Evolutionary conservation across 2,797 vertebrate species (phyloP), one percentile per base, ranked within the genome.

Genomic region (Ctenopoma kingsleyae): DNA sequence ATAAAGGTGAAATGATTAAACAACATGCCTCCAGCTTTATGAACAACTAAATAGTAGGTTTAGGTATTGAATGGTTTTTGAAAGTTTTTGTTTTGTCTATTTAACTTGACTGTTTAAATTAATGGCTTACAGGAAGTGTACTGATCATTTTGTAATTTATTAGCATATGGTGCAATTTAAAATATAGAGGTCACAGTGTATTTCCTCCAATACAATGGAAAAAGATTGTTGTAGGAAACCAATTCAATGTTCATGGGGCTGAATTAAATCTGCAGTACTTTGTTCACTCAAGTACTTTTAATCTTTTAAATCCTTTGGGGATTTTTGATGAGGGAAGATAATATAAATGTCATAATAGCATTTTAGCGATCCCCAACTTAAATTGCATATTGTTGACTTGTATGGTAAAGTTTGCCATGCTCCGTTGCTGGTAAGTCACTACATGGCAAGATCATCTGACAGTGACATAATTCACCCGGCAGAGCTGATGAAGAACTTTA

Each of bases 391-490:
- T 50, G 50, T 64, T 40, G 12, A 57, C 71, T 53, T 67, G 25
- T 20, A 27, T 17, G 12, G 41, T 23, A 16, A 35, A 54, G 43
- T 73, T 38, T 49, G 23, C 66, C 49, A 56, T 32, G 50, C 52
- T 59, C 52, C 17, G 19, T 17, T 32, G 25, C 53, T 22, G 27
- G 16, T 67, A 53, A 75, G 51, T 75, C 50, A 52, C 32, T 11
- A 3, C 23, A 25, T 23, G 36, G n/a, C 12, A 15, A 54, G 32
- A 6, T 51, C 53, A 27, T 57, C 69, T 60, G 75, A 70, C 40
- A 52, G 20, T 51, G 80, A 74, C 50, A 38, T 46, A 60, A 69
- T 49, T 75, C 46, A 78, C 20, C 49, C 49, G 15, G 27, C 5
- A 22, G 41, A 65, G 40, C 40, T 35, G 38, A 71, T 58, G 40